Evolutionary conservation across 2,797 vertebrate species (phyloP), one percentile per base, ranked within the genome.

Genomic region (Premnoplex brunnescens): DNA sequence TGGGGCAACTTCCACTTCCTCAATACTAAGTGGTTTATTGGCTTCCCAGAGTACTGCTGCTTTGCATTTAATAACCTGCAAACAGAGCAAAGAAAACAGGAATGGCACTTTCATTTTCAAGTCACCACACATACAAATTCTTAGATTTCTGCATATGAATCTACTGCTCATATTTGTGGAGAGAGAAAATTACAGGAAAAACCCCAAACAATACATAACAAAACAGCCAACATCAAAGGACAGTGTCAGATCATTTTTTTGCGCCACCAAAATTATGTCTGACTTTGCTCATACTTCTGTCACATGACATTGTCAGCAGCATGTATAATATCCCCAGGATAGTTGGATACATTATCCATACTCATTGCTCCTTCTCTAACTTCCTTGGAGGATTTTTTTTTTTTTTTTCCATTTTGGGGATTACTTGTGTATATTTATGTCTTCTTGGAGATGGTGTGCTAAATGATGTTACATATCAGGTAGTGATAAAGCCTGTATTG

Each of bases 31-130:
- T 6, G 99, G 98, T 82, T 98, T 98, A 30, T 98, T 98, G 14
- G 91, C 16, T 68, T 98, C 98, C 99, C 99, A 99, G 32, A 98
- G 89, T 55, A 99, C 98, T 32, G 99, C 99, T 36, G 99, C 99
- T 96, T 98, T 99, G 96, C 99, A 99, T 93, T 98, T 99, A 91
- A 99, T 99, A 30, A 98, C 98, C 99, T 99, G 90, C 23, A 82
- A 95, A 94, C 46, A 93, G 41, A 87, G 82, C 37, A 86, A 46
- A 91, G 19, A 71, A 69, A 89, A 41, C 5, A 6, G 37, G 16
- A 71, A 49, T 8, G 39, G 20, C 37, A 52, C 18, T 77, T 71
- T 30, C 6, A 36, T 56, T 74, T 89, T 41, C 28, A 66, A 73
- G 23, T 59, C 48, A 34, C 9, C 14, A 27, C 27, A 28, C 14